Evolutionary conservation across 2,888 invertebrate genomes (phyloP), one percentile per base, ranked within the genome.

Genomic region (Acholoe squamosa): DNA sequence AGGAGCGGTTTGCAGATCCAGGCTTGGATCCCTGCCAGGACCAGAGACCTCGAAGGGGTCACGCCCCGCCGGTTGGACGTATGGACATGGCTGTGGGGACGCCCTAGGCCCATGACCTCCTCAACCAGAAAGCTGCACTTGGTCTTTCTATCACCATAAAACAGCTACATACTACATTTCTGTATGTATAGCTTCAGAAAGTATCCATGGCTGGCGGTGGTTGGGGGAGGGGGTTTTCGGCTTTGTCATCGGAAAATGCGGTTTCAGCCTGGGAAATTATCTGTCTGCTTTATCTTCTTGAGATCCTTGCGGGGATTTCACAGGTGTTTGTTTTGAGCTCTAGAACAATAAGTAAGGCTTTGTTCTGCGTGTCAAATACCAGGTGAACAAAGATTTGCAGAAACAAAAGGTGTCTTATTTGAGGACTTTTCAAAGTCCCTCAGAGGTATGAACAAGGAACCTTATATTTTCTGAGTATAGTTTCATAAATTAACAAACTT

Each of bases 71-170:
- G 84, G 34, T 3, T 84, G 84, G 84, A 84, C 43, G 84, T 19
- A 22, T 19, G 56, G 86, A 54, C 54, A 54, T 84, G 84, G 84
- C 25, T 22, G 77, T 19, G 7, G 84, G 54, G 86, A 54, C 19
- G 86, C 80, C 80, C 43, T 43, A 43, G 80, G 80, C 80, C n/a
- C 43, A 80, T 80, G 80, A 80, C 80, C 80, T 80, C 80, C 19
- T 16, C 80, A 43, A 43, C 80, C 80, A 80, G 80, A 80, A 80
- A 43, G 34, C 34, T 43, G 22, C 31, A 34, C 14, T 80, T 80
- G 33, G 16, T 43, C 43, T 33, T 43, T 25, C 43, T 19, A 14
- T n/a, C 80, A 3, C 10, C 33, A 10, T 3, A 22, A 22, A 14
- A 80, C 22, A 43, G 14, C 14, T 76, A 34, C 43, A 34, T 34